These are phyloP conservation scores for Narcine bancroftii DNA, from an alignment of 2,113 vertebrate species.

Conservation along the genomic window DNA sequence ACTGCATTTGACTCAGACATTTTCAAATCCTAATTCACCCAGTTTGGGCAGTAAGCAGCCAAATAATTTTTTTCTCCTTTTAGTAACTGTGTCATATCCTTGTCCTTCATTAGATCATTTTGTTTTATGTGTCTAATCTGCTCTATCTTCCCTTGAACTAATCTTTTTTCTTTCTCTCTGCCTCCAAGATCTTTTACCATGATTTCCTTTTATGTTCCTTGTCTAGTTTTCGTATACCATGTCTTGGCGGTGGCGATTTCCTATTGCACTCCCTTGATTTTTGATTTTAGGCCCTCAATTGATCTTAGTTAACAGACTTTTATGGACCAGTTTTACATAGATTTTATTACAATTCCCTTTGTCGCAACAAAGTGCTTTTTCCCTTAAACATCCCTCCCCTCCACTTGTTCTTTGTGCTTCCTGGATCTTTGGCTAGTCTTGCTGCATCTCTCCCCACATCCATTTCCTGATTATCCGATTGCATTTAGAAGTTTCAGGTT, in stretches of 20 bases:
- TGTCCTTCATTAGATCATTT: not conserved
- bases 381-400: not conserved
- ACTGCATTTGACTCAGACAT: not conserved
- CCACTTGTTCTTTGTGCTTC: not conserved
- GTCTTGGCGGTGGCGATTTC: not conserved
- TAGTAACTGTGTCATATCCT: not conserved
- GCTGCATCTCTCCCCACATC: not conserved
- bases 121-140: not conserved
- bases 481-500: not conserved
- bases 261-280: not conserved
- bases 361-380: not conserved
- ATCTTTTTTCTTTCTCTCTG: not conserved
- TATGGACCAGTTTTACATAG: not conserved
- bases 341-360: not conserved
- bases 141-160: not conserved
- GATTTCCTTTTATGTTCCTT: not conserved
- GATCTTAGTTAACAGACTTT: not conserved
- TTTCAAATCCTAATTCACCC: not conserved
- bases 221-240: too few relatives aligned
- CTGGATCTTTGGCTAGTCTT: not conserved
- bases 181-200: not conserved
- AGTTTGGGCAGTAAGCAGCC: not conserved
- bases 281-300: not conserved
- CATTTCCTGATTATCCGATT: not conserved
- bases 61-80: not conserved